A percentile compares a stretch with the other conserved stretches of the same genome.
Conservation (phyloP, 2,888 invertebrate genomes). For the Morpho helenor region DNA sequence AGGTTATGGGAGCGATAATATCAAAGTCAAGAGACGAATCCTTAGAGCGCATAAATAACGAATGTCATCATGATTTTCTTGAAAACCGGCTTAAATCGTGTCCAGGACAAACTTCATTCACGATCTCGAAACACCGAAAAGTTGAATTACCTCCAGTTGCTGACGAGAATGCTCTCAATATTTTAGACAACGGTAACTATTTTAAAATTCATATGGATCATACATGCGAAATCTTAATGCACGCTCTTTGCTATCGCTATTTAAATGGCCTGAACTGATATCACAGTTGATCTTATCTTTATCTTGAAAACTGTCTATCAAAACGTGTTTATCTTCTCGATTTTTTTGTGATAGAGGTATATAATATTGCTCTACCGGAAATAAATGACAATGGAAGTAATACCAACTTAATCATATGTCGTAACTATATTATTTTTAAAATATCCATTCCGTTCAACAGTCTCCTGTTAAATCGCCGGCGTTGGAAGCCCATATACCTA, state of each 20-base stretch:
- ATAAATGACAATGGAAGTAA: too few relatives aligned
- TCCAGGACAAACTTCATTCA: conserved; percentile 75
- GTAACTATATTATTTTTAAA: too few relatives aligned
- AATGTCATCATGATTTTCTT: conserved; percentile 65
- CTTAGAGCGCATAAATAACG: conserved; percentile 48
- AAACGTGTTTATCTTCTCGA: conserved; percentile 1
- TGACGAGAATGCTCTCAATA: conserved; percentile 50
- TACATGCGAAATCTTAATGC: neutral
- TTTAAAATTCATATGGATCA: neutral
- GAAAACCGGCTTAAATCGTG: conserved; percentile 67
- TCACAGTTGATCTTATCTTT: conserved; percentile 2
- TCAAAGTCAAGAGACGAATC: conserved; percentile 50
- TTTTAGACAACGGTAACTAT: conserved; percentile 61
- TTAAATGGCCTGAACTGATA: neutral
- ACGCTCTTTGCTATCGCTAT: conserved; percentile 1
- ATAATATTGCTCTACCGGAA: neutral
- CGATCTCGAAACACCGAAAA: conserved; percentile 80
- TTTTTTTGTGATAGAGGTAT: neutral
- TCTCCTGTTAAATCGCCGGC: too few relatives aligned
- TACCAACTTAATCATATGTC: too few relatives aligned
- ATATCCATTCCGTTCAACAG: too few relatives aligned
- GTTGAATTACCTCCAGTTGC: conserved; percentile 79
- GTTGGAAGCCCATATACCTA: too few relatives aligned
- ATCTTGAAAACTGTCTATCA: conserved; percentile 4
- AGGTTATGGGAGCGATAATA: conserved; percentile 66